Evolutionary conservation across 2,113 vertebrate genomes (phyloP).

Genomic region (Prunella himalayana): DNA sequence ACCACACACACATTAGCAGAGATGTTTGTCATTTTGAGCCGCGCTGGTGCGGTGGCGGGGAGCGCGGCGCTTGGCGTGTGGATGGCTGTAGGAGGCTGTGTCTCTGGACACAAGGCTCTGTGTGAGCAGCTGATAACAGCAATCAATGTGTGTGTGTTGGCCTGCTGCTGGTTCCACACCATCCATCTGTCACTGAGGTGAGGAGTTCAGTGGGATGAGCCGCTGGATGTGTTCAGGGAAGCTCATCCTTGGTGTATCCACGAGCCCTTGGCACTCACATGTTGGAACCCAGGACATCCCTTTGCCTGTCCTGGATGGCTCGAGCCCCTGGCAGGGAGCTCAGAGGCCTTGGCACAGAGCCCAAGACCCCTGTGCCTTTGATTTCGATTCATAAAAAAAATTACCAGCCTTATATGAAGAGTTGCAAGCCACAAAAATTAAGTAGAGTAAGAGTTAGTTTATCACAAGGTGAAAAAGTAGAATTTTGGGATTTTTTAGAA

Average conservation of each 20-base stretch:
- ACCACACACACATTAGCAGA: neutral
- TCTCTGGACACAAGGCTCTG: neutral
- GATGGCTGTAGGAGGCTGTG: neutral
- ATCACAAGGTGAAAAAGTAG: too few relatives aligned
- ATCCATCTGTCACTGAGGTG: accelerated
- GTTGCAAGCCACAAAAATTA: too few relatives aligned
- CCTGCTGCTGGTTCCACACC: neutral
- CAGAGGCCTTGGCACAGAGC: too few relatives aligned
- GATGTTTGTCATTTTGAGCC: neutral
- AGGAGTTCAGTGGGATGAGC: neutral
- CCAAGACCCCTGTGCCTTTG: too few relatives aligned
- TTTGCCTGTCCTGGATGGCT: too few relatives aligned
- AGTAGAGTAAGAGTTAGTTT: too few relatives aligned
- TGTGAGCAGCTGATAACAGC: neutral
- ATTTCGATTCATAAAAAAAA: too few relatives aligned
- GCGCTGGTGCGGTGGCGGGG: accelerated
- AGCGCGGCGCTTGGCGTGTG: neutral
- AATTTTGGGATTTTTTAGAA: too few relatives aligned
- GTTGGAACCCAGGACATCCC: too few relatives aligned
- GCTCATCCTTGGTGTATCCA: accelerated
- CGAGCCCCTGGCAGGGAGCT: too few relatives aligned
- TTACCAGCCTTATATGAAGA: too few relatives aligned
- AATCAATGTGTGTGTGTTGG: neutral
- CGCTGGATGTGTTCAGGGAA: accelerated
- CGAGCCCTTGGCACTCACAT: neutral